Conservation (phyloP, 2,888 invertebrate species). For the Drosophila austrosaltans region DNA sequence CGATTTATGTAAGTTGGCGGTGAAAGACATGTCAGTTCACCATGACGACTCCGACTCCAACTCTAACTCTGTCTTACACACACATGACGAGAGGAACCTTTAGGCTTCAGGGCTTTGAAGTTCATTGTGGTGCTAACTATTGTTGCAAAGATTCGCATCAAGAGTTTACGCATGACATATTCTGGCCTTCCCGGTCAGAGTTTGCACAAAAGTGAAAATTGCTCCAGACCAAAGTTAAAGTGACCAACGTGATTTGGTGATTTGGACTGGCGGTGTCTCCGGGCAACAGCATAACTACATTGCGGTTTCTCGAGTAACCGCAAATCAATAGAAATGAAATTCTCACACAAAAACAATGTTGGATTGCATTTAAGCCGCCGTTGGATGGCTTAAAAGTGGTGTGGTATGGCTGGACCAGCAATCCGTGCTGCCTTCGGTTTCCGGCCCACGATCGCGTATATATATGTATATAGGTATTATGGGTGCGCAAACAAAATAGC, state of each 20-base stretch:
- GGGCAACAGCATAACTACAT: slow-evolving; percentile 34
- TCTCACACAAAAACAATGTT: slow-evolving; percentile 47
- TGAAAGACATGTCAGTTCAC: slow-evolving; percentile 34
- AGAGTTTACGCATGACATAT: slow-evolving; percentile 64
- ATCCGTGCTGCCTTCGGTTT: slow-evolving; percentile 63
- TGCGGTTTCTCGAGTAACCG: slow-evolving; percentile 56
- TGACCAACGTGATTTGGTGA: slow-evolving; percentile 24
- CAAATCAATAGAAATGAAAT: slow-evolving; percentile 57
- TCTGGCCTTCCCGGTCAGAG: slow-evolving; percentile 47
- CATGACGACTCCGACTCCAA: slow-evolving; percentile 44
- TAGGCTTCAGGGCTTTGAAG: background rate
- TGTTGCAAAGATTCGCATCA: slow-evolving; percentile 32
- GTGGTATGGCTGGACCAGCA: slow-evolving; percentile 40
- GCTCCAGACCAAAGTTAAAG: slow-evolving; percentile 31
- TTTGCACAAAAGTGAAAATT: slow-evolving; percentile 59
- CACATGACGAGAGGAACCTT: slow-evolving; percentile 32
- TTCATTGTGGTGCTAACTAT: slow-evolving; percentile 43
- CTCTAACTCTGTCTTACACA: slow-evolving; percentile 24
- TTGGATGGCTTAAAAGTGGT: slow-evolving; percentile 36
- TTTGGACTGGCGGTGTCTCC: slow-evolving; percentile 2
- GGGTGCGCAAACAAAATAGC: slow-evolving; percentile 63
- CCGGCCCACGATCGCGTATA: slow-evolving; percentile 45
- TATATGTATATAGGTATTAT: slow-evolving; percentile 2
- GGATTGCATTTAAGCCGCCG: slow-evolving; percentile 16
- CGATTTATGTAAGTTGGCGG: slow-evolving; percentile 41